Conservation (phyloP, 2,888 invertebrate species). For the Flabesymbios commensalis region DNA sequence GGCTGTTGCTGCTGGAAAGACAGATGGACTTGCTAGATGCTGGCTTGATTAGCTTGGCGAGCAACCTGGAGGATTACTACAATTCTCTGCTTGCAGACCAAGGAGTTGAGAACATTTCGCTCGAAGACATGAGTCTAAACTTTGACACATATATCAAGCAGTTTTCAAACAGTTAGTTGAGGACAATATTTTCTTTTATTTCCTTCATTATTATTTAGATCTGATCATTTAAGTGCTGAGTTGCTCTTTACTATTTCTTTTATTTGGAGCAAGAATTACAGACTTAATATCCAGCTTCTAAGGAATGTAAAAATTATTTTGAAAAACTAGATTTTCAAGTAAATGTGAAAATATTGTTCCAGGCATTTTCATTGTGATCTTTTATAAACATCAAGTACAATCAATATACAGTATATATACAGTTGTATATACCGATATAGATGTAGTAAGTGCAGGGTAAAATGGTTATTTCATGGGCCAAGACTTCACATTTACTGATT, state of each 20-base stretch:
- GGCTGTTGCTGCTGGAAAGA: conserved; percentile 67
- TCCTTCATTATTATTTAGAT: not conserved
- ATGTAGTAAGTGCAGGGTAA: too few relatives aligned
- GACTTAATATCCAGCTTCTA: not conserved
- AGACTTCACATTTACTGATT: too few relatives aligned
- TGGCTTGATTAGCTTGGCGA: conserved; percentile 42
- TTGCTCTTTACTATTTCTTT: not conserved
- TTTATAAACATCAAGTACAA: too few relatives aligned
- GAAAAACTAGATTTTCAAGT: not conserved
- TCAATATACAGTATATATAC: too few relatives aligned
- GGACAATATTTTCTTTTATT: not conserved
- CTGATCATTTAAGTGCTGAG: not conserved
- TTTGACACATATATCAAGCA: not conserved
- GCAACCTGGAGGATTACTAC: conserved; percentile 37
- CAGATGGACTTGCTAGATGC: conserved; percentile 73
- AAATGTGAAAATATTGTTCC: too few relatives aligned
- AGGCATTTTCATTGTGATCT: too few relatives aligned
- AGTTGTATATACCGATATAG: too few relatives aligned
- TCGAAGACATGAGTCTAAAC: conserved; percentile 6
- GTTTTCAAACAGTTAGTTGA: not conserved
- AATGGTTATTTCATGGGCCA: too few relatives aligned
- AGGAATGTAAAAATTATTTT: not conserved
- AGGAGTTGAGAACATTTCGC: conserved; percentile 2
- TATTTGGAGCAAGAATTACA: not conserved
- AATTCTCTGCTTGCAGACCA: conserved; percentile 25